Evolutionary conservation across 1,140 invertebrate species (phyloP).

Genomic region (Callitettix versicolor): DNA sequence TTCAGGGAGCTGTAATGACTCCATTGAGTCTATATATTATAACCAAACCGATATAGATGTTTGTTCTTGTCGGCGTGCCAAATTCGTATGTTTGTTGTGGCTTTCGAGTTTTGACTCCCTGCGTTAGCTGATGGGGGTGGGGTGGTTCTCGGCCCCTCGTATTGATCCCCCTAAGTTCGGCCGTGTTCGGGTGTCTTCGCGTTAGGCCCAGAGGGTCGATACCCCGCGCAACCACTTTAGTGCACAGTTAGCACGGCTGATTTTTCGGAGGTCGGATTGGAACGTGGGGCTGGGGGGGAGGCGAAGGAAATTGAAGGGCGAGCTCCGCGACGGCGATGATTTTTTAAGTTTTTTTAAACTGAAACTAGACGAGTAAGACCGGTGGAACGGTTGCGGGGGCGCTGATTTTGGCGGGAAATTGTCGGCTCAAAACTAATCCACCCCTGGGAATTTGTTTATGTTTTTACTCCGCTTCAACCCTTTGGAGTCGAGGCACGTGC

Average conservation of each 20-base stretch:
- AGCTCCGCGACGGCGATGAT: no score
- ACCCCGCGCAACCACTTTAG: slow-evolving; percentile 11
- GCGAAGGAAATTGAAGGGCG: no score
- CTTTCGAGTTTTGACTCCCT: slow-evolving; percentile 15
- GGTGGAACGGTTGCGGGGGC: no score
- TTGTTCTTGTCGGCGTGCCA: slow-evolving; percentile 10
- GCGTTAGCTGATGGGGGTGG: neutral
- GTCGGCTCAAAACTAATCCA: no score
- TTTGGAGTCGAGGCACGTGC: no score
- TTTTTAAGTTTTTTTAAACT: slow-evolving; percentile 6
- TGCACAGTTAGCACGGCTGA: slow-evolving; percentile 12
- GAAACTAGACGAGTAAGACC: no score
- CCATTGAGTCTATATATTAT: no score
- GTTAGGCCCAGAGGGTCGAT: slow-evolving; percentile 12
- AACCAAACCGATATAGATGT: neutral
- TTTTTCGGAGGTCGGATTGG: slow-evolving; percentile 10
- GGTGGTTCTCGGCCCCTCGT: neutral
- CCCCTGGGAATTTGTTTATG: no score
- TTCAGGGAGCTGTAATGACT: no score
- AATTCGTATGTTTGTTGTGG: slow-evolving; percentile 14
- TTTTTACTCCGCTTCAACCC: no score
- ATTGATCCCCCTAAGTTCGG: slow-evolving; percentile 6
- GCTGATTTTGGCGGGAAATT: no score
- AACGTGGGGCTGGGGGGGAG: neutral
- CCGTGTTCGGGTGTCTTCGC: slow-evolving; percentile 1